Conservation (phyloP, 2,888 invertebrate species). For the Limnephilus rhombicus region DNA sequence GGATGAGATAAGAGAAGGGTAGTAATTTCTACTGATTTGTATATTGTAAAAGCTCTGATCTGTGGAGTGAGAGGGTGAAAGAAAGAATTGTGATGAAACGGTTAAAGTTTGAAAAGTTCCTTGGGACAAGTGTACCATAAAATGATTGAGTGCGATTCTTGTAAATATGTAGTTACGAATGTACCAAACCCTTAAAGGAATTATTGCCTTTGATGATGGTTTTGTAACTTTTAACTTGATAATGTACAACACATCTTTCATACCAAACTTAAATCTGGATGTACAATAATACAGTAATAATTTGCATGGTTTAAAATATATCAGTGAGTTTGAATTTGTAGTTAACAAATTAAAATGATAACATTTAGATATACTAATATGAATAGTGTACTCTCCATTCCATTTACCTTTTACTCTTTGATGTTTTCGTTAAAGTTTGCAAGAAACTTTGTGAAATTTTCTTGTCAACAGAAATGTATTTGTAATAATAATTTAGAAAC, state of each 20-base stretch:
- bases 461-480: constrained; percentile 64
- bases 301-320: constrained; percentile 5
- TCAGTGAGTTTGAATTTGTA: constrained; percentile 29
- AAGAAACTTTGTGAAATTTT: constrained; percentile 58
- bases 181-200: neutral
- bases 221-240: neutral
- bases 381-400: constrained; percentile 56
- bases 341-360: neutral
- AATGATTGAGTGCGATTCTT: neutral
- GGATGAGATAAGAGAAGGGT: neutral
- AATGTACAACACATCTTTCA: neutral
- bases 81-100: neutral
- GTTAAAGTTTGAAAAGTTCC: neutral
- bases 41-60: neutral
- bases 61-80: neutral
- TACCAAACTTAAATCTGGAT: constrained; percentile 23
- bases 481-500: constrained; percentile 57
- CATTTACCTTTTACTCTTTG: constrained; percentile 52
- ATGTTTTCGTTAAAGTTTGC: constrained; percentile 58
- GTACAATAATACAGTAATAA: neutral
- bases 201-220: neutral
- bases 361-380: neutral
- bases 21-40: neutral
- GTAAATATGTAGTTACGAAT: neutral
- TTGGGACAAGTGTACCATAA: neutral